phyloP scores from a whole-genome alignment of 35 echinoderm and acorn worm genomes.

The Heliocidaris erythrogramma region DNA sequence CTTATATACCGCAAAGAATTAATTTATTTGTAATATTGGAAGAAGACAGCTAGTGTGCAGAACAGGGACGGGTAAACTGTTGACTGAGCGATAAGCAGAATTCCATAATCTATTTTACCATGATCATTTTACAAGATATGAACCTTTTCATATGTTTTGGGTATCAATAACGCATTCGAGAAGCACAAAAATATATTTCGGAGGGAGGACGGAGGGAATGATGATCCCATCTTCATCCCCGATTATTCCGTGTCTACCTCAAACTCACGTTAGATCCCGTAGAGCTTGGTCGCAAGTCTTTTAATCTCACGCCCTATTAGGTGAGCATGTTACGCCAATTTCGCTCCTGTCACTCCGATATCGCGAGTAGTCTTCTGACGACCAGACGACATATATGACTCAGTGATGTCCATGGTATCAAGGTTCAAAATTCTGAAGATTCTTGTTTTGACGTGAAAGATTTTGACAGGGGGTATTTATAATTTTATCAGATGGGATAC shows the following conservation, averaged over 20 bases:
- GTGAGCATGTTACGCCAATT: neutral
- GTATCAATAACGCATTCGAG: neutral
- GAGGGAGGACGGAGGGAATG: neutral
- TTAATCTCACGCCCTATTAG: conserved; percentile 10
- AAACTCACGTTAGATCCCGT: neutral
- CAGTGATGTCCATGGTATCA: neutral
- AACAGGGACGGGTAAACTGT: too few relatives aligned
- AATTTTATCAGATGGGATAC: too few relatives aligned
- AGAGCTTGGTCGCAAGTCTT: neutral
- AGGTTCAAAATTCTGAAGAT: too few relatives aligned
- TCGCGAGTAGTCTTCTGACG: neutral
- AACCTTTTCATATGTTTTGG: neutral
- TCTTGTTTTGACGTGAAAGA: too few relatives aligned
- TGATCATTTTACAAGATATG: neutral
- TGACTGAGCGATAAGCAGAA: too few relatives aligned
- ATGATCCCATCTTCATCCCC: neutral
- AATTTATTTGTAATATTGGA: too few relatives aligned
- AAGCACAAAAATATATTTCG: neutral
- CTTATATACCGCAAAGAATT: too few relatives aligned
- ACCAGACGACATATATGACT: neutral
- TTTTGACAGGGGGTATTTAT: too few relatives aligned
- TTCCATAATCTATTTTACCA: neutral
- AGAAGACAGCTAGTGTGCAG: too few relatives aligned
- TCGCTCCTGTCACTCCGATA: neutral
- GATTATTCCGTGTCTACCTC: neutral